Percentiles rank a stretch among this genome's conserved stretches.
These are phyloP conservation scores for Agriopis marginaria DNA, from an alignment of 2,888 invertebrate species.

Conservation along the genomic window DNA sequence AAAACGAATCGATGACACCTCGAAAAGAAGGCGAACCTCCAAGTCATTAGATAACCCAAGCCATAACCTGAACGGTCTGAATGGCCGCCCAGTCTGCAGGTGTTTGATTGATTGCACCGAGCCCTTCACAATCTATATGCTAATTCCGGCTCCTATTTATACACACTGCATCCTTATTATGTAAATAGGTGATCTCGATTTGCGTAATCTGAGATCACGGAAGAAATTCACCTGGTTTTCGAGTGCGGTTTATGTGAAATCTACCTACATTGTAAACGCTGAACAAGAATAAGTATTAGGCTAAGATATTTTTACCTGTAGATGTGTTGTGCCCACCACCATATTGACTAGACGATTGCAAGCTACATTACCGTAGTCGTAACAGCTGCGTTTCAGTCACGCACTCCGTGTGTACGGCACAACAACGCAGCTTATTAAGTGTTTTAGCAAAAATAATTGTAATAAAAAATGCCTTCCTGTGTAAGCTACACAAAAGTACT, in stretches of 20 bases:
- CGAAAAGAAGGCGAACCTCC: too few species aligned
- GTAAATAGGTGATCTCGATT: conserved; percentile 69
- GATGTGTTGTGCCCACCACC: too few species aligned
- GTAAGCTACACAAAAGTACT: too few species aligned
- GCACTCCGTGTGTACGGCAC: too few species aligned
- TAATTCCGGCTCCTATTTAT: conserved; percentile 57
- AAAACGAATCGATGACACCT: too few species aligned
- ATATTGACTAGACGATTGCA: too few species aligned
- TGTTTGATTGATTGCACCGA: conserved; percentile 69
- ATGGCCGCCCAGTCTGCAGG: conserved; percentile 17
- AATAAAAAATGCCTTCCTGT: too few species aligned
- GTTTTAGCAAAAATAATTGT: too few species aligned
- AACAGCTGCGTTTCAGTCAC: too few species aligned
- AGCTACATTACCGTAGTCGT: too few species aligned
- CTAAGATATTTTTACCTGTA: background rate
- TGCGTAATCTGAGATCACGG: conserved; percentile 67
- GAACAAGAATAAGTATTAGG: background rate
- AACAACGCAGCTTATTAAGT: too few species aligned
- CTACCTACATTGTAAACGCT: background rate
- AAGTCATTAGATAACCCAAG: background rate
- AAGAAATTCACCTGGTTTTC: conserved; percentile 25
- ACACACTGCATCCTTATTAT: conserved; percentile 70
- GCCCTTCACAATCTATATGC: conserved; percentile 76
- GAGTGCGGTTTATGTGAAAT: conserved; percentile 9
- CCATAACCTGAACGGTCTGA: conserved; percentile 1